These are phyloP conservation scores for Lophotis ruficrista DNA, from an alignment of 2,113 vertebrate species.

Conservation along the genomic window DNA sequence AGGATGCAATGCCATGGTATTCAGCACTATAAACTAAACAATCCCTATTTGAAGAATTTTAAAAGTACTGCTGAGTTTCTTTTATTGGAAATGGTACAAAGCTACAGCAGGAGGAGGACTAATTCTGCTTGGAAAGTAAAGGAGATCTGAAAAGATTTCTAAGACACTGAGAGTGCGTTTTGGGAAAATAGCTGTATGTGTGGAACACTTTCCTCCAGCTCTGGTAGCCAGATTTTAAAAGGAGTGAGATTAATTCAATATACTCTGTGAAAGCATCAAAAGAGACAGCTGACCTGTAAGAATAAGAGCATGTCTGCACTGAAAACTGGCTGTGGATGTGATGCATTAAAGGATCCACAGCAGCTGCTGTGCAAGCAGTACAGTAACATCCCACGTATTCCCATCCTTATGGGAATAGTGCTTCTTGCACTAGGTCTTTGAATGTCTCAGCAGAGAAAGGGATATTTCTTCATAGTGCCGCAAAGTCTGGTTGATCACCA, in stretches of 20 bases:
- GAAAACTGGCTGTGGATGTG: background rate
- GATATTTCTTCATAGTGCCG: background rate
- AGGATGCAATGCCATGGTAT: background rate
- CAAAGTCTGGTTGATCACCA: background rate
- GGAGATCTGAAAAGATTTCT: background rate
- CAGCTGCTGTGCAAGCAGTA: background rate
- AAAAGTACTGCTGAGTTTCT: background rate
- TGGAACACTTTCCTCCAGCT: background rate
- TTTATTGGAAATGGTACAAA: background rate
- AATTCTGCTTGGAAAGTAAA: background rate
- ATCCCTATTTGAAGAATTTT: background rate
- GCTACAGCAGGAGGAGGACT: background rate
- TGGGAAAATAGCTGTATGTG: fast-evolving
- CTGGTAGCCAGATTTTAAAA: background rate
- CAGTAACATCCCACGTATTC: background rate
- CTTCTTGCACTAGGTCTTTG: background rate
- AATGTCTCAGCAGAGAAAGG: background rate
- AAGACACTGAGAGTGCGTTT: fast-evolving
- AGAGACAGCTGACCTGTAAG: background rate
- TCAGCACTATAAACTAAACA: background rate
- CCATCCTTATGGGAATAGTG: background rate
- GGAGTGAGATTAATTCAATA: background rate
- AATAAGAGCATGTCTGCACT: background rate
- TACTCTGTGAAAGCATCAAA: background rate
- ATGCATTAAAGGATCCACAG: background rate